phyloP scores from a whole-genome alignment of 2,888 invertebrate species.

The Notodonta ziczac region DNA sequence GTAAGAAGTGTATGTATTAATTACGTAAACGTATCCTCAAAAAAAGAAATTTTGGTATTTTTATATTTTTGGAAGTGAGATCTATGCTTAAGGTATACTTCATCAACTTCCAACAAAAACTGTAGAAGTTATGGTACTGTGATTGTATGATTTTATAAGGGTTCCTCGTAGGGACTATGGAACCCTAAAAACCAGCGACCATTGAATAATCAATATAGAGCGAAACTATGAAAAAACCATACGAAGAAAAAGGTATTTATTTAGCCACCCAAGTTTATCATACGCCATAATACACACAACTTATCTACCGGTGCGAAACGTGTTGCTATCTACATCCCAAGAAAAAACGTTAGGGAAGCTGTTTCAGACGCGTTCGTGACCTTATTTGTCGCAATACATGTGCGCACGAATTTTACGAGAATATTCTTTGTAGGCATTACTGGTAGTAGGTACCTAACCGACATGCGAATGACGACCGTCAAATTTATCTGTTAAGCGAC shows the following conservation, averaged over 20 bases:
- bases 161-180: too few relatives aligned
- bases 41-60: too few relatives aligned
- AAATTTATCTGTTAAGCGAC: slow-evolving; percentile 40
- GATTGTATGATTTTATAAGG: too few relatives aligned
- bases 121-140: too few relatives aligned
- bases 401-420: slow-evolving; percentile 35
- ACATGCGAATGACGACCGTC: slow-evolving; percentile 37
- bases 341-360: slow-evolving; percentile 23
- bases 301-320: slow-evolving; percentile 10
- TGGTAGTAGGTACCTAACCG: slow-evolving; percentile 19
- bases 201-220: neutral
- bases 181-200: neutral
- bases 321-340: slow-evolving; percentile 19
- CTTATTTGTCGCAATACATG: slow-evolving; percentile 35
- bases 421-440: slow-evolving; percentile 28
- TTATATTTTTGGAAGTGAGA: too few relatives aligned
- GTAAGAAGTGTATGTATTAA: too few relatives aligned
- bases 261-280: neutral
- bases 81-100: too few relatives aligned
- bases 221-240: neutral
- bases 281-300: neutral
- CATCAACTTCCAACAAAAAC: too few relatives aligned
- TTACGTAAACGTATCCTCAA: too few relatives aligned
- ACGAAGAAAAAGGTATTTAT: neutral
- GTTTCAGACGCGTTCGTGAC: slow-evolving; percentile 32